Evolutionary conservation across 2,797 vertebrate genomes (phyloP), one percentile per base, ranked within the genome.

Genomic region (Alfaro cultratus): DNA sequence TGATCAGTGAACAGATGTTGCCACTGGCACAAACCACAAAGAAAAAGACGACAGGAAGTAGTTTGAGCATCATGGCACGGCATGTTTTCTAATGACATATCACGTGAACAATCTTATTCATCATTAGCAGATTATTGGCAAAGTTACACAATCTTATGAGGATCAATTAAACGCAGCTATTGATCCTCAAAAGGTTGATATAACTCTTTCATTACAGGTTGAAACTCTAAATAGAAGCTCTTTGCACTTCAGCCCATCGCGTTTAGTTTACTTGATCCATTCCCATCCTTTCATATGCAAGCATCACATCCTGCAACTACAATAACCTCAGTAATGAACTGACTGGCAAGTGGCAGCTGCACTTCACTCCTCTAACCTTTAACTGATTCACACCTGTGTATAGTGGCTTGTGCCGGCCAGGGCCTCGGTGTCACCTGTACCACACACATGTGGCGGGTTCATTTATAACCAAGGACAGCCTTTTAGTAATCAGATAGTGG

Each of bases 401-500:
- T 91, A 91, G 90, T 90, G 88, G 83, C 70, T 87, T 86, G 85
- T 82, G 46, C 83, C 83, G 85, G 87, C 89, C 87, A 78, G 67
- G 82, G 83, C 82, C 74, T 81, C 39, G 0, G 49, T 46, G 43
- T 77, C 74, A 60, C 86, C 83, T 34, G 85, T 41, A 88, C 75
- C 91, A 87, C 90, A 90, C 92, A 87, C 87, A 79, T 90, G 91
- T 93, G 87, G 90, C 6, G 26, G 89, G 84, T 92, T 93, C 93
- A 93, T 96, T 91, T 95, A 90, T 94, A 92, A 94, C 91, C 57
- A 81, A 83, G 84, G 90, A 89, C 89, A 87, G 91, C 89, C 93
- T 93, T 93, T 94, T 89, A 92, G 93, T 94, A 94, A 94, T 95
- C 95, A 93, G 94, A 94, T 94, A 92, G 93, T 55, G 85, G 92